Evolutionary conservation across 2,113 vertebrate genomes (phyloP).

Genomic region (Microtus montanus): DNA sequence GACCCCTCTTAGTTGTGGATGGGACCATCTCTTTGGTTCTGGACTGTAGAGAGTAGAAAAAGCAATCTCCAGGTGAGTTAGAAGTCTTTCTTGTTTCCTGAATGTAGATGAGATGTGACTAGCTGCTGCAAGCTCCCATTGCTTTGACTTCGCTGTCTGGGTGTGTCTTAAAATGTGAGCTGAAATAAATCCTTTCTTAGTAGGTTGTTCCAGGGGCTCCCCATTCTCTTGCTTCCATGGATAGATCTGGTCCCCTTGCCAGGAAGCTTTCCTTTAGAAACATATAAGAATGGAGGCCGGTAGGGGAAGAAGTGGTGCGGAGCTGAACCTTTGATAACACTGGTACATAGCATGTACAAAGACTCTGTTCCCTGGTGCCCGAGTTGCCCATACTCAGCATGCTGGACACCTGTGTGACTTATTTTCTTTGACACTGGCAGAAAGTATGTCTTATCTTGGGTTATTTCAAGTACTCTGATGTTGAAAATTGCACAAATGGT

Average conservation of each 20-base stretch:
- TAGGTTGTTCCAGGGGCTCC: not conserved
- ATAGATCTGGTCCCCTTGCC: slow-evolving; percentile 22
- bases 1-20: not conserved
- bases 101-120: not conserved
- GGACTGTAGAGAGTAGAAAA: not conserved
- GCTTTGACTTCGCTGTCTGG: not conserved
- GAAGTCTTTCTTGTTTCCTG: no score
- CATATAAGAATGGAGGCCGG: not conserved
- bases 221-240: slow-evolving; percentile 41
- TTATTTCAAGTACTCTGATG: slow-evolving; percentile 63
- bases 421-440: slow-evolving; percentile 72
- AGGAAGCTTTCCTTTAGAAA: not conserved
- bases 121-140: no score
- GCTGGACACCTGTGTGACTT: slow-evolving; percentile 55
- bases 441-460: slow-evolving; percentile 48
- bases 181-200: not conserved
- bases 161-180: not conserved
- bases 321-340: slow-evolving; percentile 37
- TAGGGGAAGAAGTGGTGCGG: not conserved
- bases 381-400: slow-evolving; percentile 24
- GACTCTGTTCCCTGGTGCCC: slow-evolving; percentile 39
- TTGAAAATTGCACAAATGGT: slow-evolving; percentile 51
- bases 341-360: not conserved
- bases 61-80: not conserved
- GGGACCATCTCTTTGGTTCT: not conserved